A percentile compares a stretch with the other conserved stretches of the same genome.
phyloP scores from a whole-genome alignment of 2,888 invertebrate species.

The Notocelia uddmanniana region DNA sequence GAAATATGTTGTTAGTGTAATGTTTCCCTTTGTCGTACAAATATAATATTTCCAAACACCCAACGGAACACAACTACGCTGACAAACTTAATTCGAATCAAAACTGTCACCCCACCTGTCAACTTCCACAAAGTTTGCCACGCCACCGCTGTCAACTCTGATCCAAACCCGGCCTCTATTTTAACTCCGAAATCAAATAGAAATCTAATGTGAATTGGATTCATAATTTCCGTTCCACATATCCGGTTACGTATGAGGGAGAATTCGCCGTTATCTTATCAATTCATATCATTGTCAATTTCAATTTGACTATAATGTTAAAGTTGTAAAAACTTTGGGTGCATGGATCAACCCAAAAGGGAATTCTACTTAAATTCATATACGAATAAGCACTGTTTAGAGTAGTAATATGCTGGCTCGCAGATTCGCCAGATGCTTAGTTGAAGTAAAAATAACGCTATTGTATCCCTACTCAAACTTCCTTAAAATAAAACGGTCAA shows the following conservation, averaged over 20 bases:
- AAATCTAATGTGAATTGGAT: neutral
- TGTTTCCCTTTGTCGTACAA: neutral
- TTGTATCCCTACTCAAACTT: no score
- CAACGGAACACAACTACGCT: neutral
- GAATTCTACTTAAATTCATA: neutral
- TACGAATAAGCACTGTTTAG: neutral
- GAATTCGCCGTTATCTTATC: no score
- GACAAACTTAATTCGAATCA: conserved; percentile 12
- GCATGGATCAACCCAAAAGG: conserved; percentile 7
- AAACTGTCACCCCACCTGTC: conserved; percentile 4
- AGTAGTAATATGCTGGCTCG: no score
- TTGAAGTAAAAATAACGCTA: no score
- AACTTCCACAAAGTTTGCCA: neutral
- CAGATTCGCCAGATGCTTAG: no score
- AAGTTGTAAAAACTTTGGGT: neutral
- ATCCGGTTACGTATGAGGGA: neutral
- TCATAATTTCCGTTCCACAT: neutral
- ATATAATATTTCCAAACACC: neutral
- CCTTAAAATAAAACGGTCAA: no score
- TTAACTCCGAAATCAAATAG: neutral
- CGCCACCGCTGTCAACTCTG: neutral
- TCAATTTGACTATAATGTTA: no score
- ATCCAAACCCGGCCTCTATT: conserved; percentile 9
- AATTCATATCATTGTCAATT: no score
- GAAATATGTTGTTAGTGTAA: neutral